Conservation (phyloP, 2,888 invertebrate genomes). For the Drosophila hawaiiensis region DNA sequence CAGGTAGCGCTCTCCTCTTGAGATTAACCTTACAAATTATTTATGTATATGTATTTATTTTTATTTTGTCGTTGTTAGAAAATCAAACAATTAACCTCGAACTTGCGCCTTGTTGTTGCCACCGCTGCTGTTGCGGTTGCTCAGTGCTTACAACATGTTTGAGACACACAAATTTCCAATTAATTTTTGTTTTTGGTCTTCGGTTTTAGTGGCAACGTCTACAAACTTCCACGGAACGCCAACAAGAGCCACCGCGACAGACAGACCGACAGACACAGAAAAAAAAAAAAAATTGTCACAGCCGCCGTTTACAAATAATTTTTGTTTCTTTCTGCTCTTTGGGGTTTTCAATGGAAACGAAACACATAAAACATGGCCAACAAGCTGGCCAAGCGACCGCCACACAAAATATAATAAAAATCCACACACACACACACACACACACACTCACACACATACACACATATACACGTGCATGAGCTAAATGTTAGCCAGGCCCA, state of each 20-base stretch:
- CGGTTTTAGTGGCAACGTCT: slow-evolving; percentile 57
- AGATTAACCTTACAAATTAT: slow-evolving; percentile 71
- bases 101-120: slow-evolving; percentile 63
- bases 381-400: slow-evolving; percentile 58
- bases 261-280: not conserved
- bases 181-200: slow-evolving; percentile 70
- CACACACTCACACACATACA: slow-evolving; percentile 20
- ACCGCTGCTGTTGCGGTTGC: slow-evolving; percentile 29
- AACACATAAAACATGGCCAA: slow-evolving; percentile 78
- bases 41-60: slow-evolving; percentile 41
- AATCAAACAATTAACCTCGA: slow-evolving; percentile 81
- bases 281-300: slow-evolving; percentile 73
- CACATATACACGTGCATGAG: slow-evolving; percentile 18
- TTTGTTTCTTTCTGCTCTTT: slow-evolving; percentile 76
- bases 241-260: slow-evolving; percentile 38
- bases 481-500: slow-evolving; percentile 52
- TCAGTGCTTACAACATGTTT: slow-evolving; percentile 75
- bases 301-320: slow-evolving; percentile 79
- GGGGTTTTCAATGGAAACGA: slow-evolving; percentile 80
- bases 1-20: slow-evolving; percentile 66
- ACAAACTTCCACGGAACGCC: slow-evolving; percentile 70
- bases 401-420: slow-evolving; percentile 70
- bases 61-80: slow-evolving; percentile 66
- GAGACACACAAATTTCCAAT: slow-evolving; percentile 81
- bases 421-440: slow-evolving; percentile 32